Evolutionary conservation across 92 coral and sea anemone species (phyloP), one percentile per base, ranked within the genome.

Genomic region (Isaurus tuberculatus): DNA sequence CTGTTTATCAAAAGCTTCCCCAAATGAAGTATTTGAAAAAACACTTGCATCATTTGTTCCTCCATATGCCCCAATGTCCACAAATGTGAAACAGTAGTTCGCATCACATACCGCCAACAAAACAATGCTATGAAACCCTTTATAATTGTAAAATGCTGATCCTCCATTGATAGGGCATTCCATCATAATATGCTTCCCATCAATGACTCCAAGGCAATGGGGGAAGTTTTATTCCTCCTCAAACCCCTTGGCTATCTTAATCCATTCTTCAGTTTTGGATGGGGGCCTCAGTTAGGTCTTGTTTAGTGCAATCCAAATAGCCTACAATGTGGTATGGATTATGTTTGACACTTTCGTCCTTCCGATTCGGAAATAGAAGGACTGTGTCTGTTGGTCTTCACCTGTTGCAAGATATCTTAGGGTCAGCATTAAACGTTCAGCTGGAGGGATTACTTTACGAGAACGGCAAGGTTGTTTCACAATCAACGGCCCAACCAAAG

Each of bases 351-450:
- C 80, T 40, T 89, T 89, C 0, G 89, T 78, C 25, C 84, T 77
- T 63, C 90, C 93, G 44, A 90, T 75, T 16, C 89, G 49, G 72
- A 87, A 87, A 17, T 60, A 57, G 63, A 90, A 87, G 23, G 89
- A 60, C 57, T 51, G 80, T 25, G 88, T 53, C 73, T 87, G 86
- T 68, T 90, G 91, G 57, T 75, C 65, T 44, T 87, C 89, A 20
- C 94, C 91, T 8, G 91, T 78, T n/a, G 94, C 91, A 25, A 84
- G 87, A 73, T 87, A 90, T 28, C 94, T 80, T 65, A 87, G 33
- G 25, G 89, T 87, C 22, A 87, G 55, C 67, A 67, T 43, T n/a
- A 90, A 74, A 7, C 90, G 80, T 70, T 86, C 90, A 27, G 88
- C 70, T 63, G 67, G 72, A 58, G 32, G 19, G 31, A 86, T 90